Evolutionary conservation across 2,888 invertebrate genomes (phyloP).

Genomic region (Colostygia pectinataria): DNA sequence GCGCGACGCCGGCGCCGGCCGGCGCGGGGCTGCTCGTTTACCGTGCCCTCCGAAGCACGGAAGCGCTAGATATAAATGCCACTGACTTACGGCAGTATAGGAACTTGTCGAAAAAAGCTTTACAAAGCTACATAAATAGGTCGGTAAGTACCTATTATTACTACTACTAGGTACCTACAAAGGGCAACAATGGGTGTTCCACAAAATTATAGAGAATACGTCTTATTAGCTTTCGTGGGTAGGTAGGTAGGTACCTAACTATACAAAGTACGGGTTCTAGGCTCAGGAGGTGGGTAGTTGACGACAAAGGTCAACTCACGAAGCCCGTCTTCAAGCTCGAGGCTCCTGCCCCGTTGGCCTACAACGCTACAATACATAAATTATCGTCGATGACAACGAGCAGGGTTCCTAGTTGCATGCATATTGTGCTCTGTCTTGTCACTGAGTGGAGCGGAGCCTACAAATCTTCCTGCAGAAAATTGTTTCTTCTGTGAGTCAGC

Average conservation of each 20-base stretch:
- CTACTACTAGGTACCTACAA: slow-evolving; percentile 40
- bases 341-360: slow-evolving; percentile 52
- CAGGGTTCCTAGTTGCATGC: slow-evolving; percentile 35
- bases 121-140: no score
- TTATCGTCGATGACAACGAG: slow-evolving; percentile 46
- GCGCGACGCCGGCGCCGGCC: no score
- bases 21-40: no score
- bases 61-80: no score
- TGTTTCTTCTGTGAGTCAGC: no score
- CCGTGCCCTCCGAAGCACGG: no score
- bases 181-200: slow-evolving; percentile 50
- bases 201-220: slow-evolving; percentile 52
- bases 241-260: slow-evolving; percentile 17
- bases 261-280: slow-evolving; percentile 46
- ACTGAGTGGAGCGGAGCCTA: no score
- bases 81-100: no score
- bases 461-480: no score
- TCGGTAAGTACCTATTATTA: neutral
- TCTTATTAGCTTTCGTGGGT: slow-evolving; percentile 43
- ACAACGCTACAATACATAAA: slow-evolving; percentile 53
- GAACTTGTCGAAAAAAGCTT: no score
- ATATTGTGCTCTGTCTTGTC: no score
- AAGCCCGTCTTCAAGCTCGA: slow-evolving; percentile 36
- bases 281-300: slow-evolving; percentile 46
- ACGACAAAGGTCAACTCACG: slow-evolving; percentile 57